Percentiles rank a stretch among this genome's conserved stretches.
These are phyloP conservation scores for Alethe castanea DNA, from an alignment of 2,113 vertebrate genomes.

Conservation along the genomic window DNA sequence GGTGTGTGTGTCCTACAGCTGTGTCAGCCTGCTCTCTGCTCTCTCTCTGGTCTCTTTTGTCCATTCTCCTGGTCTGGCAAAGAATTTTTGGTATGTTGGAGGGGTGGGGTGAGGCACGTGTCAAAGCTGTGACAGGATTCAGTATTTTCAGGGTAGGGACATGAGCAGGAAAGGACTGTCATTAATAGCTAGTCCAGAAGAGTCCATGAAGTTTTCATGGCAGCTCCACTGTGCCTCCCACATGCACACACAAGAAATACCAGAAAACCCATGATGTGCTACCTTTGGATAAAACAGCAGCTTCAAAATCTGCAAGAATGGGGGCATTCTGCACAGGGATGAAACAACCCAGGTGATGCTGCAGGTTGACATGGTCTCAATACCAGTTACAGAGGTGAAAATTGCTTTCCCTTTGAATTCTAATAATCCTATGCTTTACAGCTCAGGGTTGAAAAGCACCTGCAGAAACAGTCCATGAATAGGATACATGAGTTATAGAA, in stretches of 20 bases:
- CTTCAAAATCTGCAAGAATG: background rate
- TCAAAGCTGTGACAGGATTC: background rate
- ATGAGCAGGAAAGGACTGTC: background rate
- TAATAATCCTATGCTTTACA: background rate
- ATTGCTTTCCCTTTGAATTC: background rate
- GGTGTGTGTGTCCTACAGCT: background rate
- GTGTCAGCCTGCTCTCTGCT: background rate
- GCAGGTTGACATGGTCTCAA: background rate
- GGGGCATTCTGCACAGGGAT: background rate
- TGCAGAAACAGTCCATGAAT: background rate
- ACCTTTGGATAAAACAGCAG: background rate
- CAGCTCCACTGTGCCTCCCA: background rate
- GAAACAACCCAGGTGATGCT: background rate
- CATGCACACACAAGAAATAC: background rate
- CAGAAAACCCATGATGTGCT: rapidly evolving
- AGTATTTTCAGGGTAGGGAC: background rate
- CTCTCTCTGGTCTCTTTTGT: background rate
- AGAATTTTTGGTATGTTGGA: background rate
- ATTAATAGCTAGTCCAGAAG: background rate
- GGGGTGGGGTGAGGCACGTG: rapidly evolving
- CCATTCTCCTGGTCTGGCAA: background rate
- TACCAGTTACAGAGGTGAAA: background rate
- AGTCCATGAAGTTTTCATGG: background rate
- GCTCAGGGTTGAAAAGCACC: background rate
- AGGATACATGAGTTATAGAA: background rate